A percentile compares a stretch with the other conserved stretches of the same genome.
Evolutionary conservation across 2,888 invertebrate genomes (phyloP).

Genomic region (Microchrysa polita): DNA sequence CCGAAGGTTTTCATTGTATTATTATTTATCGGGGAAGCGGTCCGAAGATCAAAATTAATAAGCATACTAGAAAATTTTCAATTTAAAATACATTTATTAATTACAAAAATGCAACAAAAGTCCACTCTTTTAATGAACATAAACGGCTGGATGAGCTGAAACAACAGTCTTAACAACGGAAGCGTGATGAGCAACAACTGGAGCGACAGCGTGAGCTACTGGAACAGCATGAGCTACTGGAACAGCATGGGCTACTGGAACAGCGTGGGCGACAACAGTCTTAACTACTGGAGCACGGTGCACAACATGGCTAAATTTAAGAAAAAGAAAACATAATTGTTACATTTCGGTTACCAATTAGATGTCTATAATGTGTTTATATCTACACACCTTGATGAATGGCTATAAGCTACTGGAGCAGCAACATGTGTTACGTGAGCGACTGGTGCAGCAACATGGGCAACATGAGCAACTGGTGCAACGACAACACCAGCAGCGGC

Average conservation of each 20-base stretch:
- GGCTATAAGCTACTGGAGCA: constrained; percentile 48
- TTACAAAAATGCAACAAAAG: no score
- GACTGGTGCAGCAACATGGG: constrained; percentile 45
- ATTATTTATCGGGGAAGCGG: no score
- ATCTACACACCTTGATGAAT: constrained; percentile 49
- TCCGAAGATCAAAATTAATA: no score
- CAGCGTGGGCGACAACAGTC: constrained; percentile 35
- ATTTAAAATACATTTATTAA: no score
- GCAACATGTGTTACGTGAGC: constrained; percentile 46
- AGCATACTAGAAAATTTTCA: no score
- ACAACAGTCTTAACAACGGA: constrained; percentile 49
- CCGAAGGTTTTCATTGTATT: no score
- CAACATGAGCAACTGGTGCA: constrained; percentile 54
- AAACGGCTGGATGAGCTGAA: constrained; percentile 54
- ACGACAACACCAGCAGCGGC: constrained; percentile 57
- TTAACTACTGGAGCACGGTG: constrained; percentile 33
- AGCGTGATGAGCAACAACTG: constrained; percentile 54
- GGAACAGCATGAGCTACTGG: constrained; percentile 33
- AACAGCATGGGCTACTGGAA: constrained; percentile 26
- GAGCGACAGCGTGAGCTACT: constrained; percentile 31
- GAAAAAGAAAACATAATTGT: no score
- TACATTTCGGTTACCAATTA: background rate
- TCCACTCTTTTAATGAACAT: constrained; percentile 62
- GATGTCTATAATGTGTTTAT: no score
- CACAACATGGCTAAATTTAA: constrained; percentile 41